Base-by-base conservation (phyloP, 2,113 vertebrate species). In the Motacilla alba region DNA sequence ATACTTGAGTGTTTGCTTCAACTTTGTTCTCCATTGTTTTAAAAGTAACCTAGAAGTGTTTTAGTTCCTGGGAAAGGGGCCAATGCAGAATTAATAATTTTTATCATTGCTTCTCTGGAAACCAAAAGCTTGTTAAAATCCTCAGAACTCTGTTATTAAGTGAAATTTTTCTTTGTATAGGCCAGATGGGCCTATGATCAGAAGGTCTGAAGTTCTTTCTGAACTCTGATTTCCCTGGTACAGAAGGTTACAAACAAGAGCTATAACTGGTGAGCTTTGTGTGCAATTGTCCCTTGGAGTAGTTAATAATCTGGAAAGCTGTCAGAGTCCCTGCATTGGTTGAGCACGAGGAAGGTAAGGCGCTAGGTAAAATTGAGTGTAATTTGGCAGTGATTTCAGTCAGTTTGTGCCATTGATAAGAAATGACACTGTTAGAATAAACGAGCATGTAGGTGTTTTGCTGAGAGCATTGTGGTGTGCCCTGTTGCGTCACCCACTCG, bases 401-500 rank as follows among this genome's bases (percentile, higher is more conserved):
- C 27, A 2, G 8, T 35, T 74, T 58, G 23, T 59, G n/a, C 30
- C 11, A 35, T 5, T 13, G 62, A 10, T 30, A 18, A 3, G 30
- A 46, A 68, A 62, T 6, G 2, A 14, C 1, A 0, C 7, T 24
- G 33, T 26, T 44, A 37, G 33, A 86, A 41, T 67, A 30, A 79
- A 43, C 37, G 16, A 11, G 20, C 31, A 26, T 1, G 5, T 12
- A 11, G 44, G 33, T 41, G 3, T 37, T 77, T 79, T 66, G 30
- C 50, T 47, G 55, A 59, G 37, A 43, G 23, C 12, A 3, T 27
- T 58, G 47, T 5, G 2, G 15, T 13, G 2, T 47, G 4, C 16
- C 27, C 37, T 39, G 18, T n/a, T 49, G 44, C 0, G 1, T 47
- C 4, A 1, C 22, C 24, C 4, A 7, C 26, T 77, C 5, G 1